Evolutionary conservation across 2,888 invertebrate genomes (phyloP), one percentile per base, ranked within the genome.

Genomic region (Nymphalis urticae): DNA sequence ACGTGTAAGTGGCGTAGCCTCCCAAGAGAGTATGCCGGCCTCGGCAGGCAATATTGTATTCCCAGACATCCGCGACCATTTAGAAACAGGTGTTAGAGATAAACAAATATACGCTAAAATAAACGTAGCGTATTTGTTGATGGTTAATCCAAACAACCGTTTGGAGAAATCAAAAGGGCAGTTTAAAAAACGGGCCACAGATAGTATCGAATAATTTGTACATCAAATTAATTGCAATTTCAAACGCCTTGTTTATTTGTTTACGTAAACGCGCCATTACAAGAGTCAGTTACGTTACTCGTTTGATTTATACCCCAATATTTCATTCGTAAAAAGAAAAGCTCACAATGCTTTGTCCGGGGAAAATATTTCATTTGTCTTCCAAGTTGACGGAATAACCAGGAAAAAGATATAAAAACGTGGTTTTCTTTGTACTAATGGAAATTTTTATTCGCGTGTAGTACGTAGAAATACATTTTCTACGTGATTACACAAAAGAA

Each of bases 351-450:
- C 64, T 48, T 42, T 48, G 36, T 36, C 42, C 42, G 56, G 76
- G 75, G 73, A 75, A 78, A 82, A 77, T 79, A 76, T 80, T 82
- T 80, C 75, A 82, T 81, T 77, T 81, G 77, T 82, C 77, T 80
- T 79, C 75, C 75, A 72, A 68, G 62, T 72, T 62, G 65, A 65
- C 47, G 62, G 65, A 68, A 68, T 51, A 56, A 17, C 27, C 65
- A 59, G 59, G 54, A 65, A 62, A 59, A 68, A 62, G 53, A 68
- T 61, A 59, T 64, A 48, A 36, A 64, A 56, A 62, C 27, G 36
- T 50, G 27, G 62, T 48, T 62, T 42, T 56, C 62, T 65, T 71
- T 59, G 36, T 56, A 21, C 54, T 48, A 63, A 21, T 16, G 53
- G 59, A 48, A 59, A 24, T 50, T 54, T 69, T 69, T 54, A 63